Base-by-base conservation (phyloP, 2,888 invertebrate species). In the Ptilodon capucinus region DNA sequence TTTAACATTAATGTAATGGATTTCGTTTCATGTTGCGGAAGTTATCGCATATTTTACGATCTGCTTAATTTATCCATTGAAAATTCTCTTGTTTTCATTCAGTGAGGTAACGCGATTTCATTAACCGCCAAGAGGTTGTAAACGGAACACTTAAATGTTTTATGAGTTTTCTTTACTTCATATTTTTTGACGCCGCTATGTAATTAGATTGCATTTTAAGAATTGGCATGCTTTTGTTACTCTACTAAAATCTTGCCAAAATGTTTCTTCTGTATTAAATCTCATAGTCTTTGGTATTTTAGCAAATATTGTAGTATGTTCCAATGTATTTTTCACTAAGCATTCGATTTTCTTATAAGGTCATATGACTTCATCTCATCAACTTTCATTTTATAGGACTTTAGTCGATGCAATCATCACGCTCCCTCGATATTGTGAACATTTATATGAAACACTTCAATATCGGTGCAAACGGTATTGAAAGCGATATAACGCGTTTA, bases 1-100 rank as follows among this genome's bases (percentile, higher is more conserved):
- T 87, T 86, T 81, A 81, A 87, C 87, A 84, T 87, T 88, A 82
- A 83, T 81, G 78, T 86, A 87, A 89, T 86, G 86, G 86, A 86
- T 86, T 86, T 82, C 83, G 83, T 83, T 87, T 81, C 81, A 85
- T 86, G 83, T 83, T 74, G 74, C 77, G 78, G 74, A 86, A 86
- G 74, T 82, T 83, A 82, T 80, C 74, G 72, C 71, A 81, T 84
- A 82, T 82, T 82, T 84, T 81, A 82, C 66, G 61, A 74, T 73
- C 68, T 74, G 60, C 66, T 74, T 73, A 73, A 74, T 73, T 71
- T 66, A 58, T 50, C 62, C 57, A 73, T 78, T 70, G 72, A 73
- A 63, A 60, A 66, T 71, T 71, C 67, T 69, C 63, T 59, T 62
- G 59, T 58, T 51, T 57, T 43, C 46, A 18, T 43, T 44, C 34